Base-by-base conservation (phyloP, 2,113 vertebrate species). In the Columbina picui region DNA sequence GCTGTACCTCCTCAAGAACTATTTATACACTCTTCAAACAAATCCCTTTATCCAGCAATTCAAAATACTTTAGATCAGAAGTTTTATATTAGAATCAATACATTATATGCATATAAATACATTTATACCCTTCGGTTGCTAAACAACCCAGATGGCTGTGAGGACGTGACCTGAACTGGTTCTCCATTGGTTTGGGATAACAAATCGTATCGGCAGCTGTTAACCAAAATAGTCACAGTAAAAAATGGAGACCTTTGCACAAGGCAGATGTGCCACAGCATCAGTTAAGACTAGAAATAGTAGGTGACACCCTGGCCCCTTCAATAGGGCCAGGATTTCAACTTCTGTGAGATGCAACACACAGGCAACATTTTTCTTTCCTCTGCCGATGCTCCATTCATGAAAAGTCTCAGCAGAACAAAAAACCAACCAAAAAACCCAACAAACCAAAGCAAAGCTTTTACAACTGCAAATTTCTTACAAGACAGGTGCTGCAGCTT, bases 11-110 rank as follows among this genome's bases (percentile, higher is more conserved):
- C 89, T 95, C 92, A 71, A 92, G 88, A 92, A 92, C 93, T 96
- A 96, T 60, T 92, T 89, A 96, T 79, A 95, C 90, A 94, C 94
- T 94, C 94, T 96, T 95, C 84, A 94, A 96, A 92, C 84, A 93
- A 94, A 96, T 95, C 95, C 94, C 94, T 96, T 97, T 97, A 95
- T 89, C 93, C 96, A 96, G 89, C 87, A 91, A 97, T 95, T 90
- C 94, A 95, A 90, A 95, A 95, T 93, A 92, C 88, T 97, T 97
- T 97, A 96, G 92, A 95, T 96, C 96, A 96, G 94, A 93, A 88
- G 73, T 78, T 88, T 97, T 93, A 94, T 94, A 96, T 95, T 95
- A 95, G 91, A 96, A 96, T 90, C 90, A 95, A 96, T 92, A 97
- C 93, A 92, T 92, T 81, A 87, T 91, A 94, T 93, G 93, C 93